A percentile compares a stretch with the other conserved stretches of the same genome.
phyloP scores from a whole-genome alignment of 2,888 invertebrate species.

The Ethmia dodecea region DNA sequence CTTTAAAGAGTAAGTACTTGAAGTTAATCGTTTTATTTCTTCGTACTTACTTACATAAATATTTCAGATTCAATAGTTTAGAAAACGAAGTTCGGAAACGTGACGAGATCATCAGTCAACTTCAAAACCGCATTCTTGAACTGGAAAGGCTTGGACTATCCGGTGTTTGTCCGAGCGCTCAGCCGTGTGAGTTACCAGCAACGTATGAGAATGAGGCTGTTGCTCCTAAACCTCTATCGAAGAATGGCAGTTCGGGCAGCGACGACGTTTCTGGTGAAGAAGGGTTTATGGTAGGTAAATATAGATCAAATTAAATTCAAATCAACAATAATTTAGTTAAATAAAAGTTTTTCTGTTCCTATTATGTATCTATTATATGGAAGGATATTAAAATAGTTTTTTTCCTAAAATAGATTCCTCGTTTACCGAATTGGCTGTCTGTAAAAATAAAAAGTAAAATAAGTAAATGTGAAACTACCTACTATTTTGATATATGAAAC shows the following conservation, averaged over 20 bases:
- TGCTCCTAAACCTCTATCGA: conserved; percentile 28
- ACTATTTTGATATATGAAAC: too few species aligned
- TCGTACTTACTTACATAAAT: too few species aligned
- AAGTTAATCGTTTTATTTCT: too few species aligned
- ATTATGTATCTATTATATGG: too few species aligned
- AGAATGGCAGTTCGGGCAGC: conserved; percentile 64
- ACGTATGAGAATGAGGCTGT: conserved; percentile 17
- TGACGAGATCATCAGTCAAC: conserved; percentile 87
- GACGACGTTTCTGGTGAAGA: conserved; percentile 62
- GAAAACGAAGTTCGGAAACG: conserved; percentile 89
- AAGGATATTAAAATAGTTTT: too few species aligned
- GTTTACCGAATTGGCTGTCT: too few species aligned
- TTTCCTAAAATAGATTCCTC: too few species aligned
- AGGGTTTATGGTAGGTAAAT: conserved; percentile 62
- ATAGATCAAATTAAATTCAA: background rate
- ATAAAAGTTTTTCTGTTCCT: too few species aligned
- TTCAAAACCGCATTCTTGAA: conserved; percentile 84
- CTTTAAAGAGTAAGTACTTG: too few species aligned
- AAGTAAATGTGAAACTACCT: too few species aligned
- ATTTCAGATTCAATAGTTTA: conserved; percentile 81
- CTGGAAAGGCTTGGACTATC: conserved; percentile 71
- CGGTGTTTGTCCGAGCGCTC: conserved; percentile 23
- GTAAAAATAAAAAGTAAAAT: too few species aligned
- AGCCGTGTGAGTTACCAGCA: conserved; percentile 20
- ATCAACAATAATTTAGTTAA: background rate